These are phyloP conservation scores for Daktulosphaira vitifoliae DNA, from an alignment of 1,140 invertebrate genomes.

Conservation along the genomic window DNA sequence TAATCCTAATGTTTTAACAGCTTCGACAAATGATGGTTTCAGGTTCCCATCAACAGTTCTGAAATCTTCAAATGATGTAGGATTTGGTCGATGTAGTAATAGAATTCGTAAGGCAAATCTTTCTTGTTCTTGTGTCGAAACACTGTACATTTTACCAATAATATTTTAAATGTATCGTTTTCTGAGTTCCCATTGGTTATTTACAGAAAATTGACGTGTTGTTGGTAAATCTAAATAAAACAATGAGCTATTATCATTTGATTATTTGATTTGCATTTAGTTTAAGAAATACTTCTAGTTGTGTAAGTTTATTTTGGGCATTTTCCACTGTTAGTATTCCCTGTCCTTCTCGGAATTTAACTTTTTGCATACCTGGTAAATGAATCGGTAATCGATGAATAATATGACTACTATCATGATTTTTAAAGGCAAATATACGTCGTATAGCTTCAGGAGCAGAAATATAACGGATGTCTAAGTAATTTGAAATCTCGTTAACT, in stretches of 20 bases:
- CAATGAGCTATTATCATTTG: background rate
- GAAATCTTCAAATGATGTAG: constrained; percentile 43
- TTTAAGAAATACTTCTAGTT: background rate
- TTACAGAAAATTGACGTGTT: background rate
- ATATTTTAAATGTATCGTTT: background rate
- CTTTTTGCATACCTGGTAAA: constrained; percentile 23
- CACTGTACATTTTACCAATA: constrained; percentile 42
- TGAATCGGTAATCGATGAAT: constrained; percentile 42
- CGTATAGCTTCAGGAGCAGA: constrained; percentile 44
- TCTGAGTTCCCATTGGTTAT: background rate
- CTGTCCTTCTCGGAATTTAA: background rate
- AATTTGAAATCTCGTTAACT: constrained; percentile 9
- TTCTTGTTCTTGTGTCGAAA: constrained; percentile 43
- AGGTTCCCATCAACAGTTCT: constrained; percentile 40
- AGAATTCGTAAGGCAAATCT: constrained; percentile 44
- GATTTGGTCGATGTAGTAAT: constrained; percentile 43
- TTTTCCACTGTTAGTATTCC: too few species aligned
- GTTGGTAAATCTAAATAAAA: constrained; percentile 1
- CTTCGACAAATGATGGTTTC: constrained; percentile 40
- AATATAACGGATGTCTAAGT: constrained; percentile 43
- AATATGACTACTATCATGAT: constrained; percentile 42
- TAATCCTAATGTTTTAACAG: constrained; percentile 39
- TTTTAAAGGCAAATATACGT: constrained; percentile 41
- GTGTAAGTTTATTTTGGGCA: background rate
- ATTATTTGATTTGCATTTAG: background rate